Evolutionary conservation across 1,140 invertebrate species (phyloP), one percentile per base, ranked within the genome.

Genomic region (Condylostylus longicornis): DNA sequence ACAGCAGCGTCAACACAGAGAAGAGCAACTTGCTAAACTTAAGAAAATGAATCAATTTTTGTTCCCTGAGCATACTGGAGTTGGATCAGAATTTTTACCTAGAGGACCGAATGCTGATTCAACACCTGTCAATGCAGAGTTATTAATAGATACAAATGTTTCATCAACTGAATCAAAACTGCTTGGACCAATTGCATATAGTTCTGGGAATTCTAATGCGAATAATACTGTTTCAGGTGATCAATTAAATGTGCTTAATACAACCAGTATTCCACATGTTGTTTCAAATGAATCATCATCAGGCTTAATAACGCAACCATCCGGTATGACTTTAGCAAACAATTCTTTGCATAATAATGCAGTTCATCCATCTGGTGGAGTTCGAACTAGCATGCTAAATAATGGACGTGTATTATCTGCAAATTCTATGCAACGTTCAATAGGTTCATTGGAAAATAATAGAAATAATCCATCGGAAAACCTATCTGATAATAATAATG

Each of bases 21-120:
- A 93, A 63, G 85, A 89, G 56, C 82, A 91, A 48, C 66, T 96
- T 18, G 89, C 88, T 5, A 88, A 79, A 25, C 70, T 97, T 41
- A 71, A 83, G 35, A 90, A 91, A 68, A 87, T 97, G 74, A 82
- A 91, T 47, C 79, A 88, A 55, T 77, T 94, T 65, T 64, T 95
- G 20, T 88, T 93, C 64, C 83, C 82, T 0, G 84, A 89, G 53
- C 75, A 75, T 23, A 60, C 61, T 3, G 46, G 38, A 9, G 38
- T 42, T 39, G 52, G 50, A 37, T 44, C 53, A 7, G 55, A 53
- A 17, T 34, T 19, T 15, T n/a, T 33, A 12, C 9, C 4, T 18
- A 18, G 14, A 10, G 32, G 32, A 33, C 7, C 12, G 12, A 8
- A 7, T 12, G 7, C 23, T 8, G 23, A 25, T n/a, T n/a, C n/a